Percentiles rank a stretch among this genome's conserved stretches.
phyloP scores from a whole-genome alignment of 2,888 invertebrate species.

The Andrena camellia region DNA sequence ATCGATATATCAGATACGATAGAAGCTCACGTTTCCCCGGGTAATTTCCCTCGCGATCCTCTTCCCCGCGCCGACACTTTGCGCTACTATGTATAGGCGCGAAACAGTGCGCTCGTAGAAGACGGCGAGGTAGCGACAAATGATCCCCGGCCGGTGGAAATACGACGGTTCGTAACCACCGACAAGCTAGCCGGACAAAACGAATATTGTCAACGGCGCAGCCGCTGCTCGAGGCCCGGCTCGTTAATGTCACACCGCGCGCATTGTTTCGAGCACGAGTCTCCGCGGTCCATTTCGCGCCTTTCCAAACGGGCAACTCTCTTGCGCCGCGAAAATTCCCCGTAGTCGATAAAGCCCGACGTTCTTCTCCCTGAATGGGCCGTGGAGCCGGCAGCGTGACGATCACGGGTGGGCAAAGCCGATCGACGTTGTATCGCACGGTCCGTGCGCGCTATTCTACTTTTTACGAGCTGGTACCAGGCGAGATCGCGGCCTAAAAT shows the following conservation, averaged over 20 bases:
- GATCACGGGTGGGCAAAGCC: not conserved
- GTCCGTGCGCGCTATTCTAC: not conserved
- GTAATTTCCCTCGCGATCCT: constrained; percentile 15
- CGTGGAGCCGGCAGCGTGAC: not conserved
- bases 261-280: constrained; percentile 83
- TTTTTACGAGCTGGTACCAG: not conserved
- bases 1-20: too few species aligned
- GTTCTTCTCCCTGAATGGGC: not conserved
- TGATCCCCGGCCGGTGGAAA: constrained; percentile 52
- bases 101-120: constrained; percentile 45
- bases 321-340: constrained; percentile 47
- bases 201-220: constrained; percentile 79
- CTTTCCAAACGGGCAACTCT: constrained; percentile 44
- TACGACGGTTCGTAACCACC: constrained; percentile 75
- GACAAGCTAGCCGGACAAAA: constrained; percentile 77
- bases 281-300: constrained; percentile 69
- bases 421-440: constrained; percentile 10
- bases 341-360: constrained; percentile 9
- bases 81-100: constrained; percentile 43
- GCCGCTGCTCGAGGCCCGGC: constrained; percentile 59
- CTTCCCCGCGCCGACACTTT: not conserved
- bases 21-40: not conserved
- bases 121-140: constrained; percentile 59
- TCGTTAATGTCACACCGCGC: constrained; percentile 76
- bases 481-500: not conserved